phyloP scores from a whole-genome alignment of 2,113 vertebrate species.

The Loxodonta africana region DNA sequence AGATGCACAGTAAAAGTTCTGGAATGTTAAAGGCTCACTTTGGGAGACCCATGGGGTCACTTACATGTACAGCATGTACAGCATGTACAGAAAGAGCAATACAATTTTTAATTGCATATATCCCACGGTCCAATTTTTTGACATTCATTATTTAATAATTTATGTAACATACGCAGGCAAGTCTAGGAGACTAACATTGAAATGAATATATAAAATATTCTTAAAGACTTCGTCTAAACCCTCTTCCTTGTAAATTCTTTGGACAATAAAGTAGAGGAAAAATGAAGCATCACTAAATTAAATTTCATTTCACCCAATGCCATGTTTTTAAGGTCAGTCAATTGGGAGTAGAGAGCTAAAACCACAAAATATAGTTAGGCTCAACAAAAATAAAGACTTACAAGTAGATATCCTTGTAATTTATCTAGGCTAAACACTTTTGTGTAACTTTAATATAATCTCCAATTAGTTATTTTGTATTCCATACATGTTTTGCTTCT shows the following conservation, averaged over 20 bases:
- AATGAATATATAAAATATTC: slow-evolving; percentile 6
- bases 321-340: slow-evolving; percentile 18
- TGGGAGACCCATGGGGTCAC: slow-evolving; percentile 76
- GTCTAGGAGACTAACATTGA: neutral
- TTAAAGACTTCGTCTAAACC: neutral
- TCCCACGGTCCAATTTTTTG: slow-evolving; percentile 28
- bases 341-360: neutral
- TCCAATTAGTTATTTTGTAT: neutral
- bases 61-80: slow-evolving; percentile 77
- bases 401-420: slow-evolving; percentile 14
- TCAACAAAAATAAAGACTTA: slow-evolving; percentile 52
- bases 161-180: slow-evolving; percentile 21
- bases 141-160: slow-evolving; percentile 56
- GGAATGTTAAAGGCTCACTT: slow-evolving; percentile 84
- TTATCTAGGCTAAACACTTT: neutral
- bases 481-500: slow-evolving; percentile 9
- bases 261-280: neutral
- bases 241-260: neutral
- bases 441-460: neutral
- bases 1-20: slow-evolving; percentile 84
- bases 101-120: slow-evolving; percentile 62
- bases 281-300: neutral
- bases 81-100: slow-evolving; percentile 65
- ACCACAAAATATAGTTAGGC: neutral
- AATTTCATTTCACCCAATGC: slow-evolving; percentile 25